These are phyloP conservation scores for Nesometra sesokonis DNA, from an alignment of 35 echinoderm and acorn worm genomes.

Conservation along the genomic window DNA sequence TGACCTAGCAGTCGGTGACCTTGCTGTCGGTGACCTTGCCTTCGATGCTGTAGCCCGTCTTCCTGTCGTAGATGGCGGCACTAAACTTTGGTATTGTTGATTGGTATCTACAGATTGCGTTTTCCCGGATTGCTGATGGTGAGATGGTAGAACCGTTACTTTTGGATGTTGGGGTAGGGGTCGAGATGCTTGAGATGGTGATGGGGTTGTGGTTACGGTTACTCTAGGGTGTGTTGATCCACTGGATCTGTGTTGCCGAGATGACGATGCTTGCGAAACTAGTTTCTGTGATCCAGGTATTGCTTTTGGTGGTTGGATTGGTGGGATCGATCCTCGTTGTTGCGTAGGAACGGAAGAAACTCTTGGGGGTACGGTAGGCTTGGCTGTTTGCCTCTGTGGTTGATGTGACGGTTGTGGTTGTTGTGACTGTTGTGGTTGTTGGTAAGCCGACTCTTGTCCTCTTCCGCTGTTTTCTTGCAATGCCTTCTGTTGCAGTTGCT, in stretches of 20 bases:
- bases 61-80: conserved; percentile 9
- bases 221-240: conserved; percentile 15
- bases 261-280: not conserved
- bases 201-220: not conserved
- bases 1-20: too few species aligned
- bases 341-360: not conserved
- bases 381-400: not conserved
- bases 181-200: not conserved
- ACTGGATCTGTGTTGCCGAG: not conserved
- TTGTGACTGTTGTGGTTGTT: conserved; percentile 13
- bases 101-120: not conserved
- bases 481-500: conserved; percentile 82
- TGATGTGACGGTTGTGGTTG: not conserved
- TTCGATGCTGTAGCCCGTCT: conserved; percentile 5
- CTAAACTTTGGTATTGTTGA: conserved; percentile 30
- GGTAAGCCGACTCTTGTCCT: not conserved
- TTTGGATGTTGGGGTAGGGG: not conserved
- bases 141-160: not conserved
- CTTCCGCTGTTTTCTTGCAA: conserved; percentile 30
- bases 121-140: conserved; percentile 16
- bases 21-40: conserved; percentile 30
- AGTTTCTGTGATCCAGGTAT: conserved; percentile 11
- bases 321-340: not conserved
- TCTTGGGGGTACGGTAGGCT: not conserved
- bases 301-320: not conserved